Evolutionary conservation across 2,797 vertebrate genomes (phyloP).

Genomic region (Heterohyrax brucei): DNA sequence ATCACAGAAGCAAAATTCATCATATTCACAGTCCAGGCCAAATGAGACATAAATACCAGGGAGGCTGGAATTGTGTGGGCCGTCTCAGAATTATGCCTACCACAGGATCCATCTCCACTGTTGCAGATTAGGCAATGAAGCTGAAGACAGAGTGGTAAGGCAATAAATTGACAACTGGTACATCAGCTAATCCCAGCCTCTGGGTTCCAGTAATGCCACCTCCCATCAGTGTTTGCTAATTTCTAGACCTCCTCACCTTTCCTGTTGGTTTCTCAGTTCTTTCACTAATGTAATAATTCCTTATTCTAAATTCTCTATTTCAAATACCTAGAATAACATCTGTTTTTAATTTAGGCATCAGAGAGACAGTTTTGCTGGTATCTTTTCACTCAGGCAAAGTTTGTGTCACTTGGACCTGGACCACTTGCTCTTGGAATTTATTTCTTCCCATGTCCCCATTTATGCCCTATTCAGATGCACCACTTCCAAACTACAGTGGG

Average conservation of each 20-base stretch:
- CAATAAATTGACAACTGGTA: background rate
- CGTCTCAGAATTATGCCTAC: background rate
- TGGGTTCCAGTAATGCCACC: background rate
- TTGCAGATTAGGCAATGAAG: background rate
- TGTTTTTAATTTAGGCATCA: background rate
- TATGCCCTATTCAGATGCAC: background rate
- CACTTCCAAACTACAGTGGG: background rate
- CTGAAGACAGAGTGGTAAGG: background rate
- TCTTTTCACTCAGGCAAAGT: slow-evolving; percentile 2
- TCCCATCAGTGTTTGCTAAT: background rate
- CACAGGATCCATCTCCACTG: background rate
- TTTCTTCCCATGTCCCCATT: background rate
- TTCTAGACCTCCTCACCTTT: background rate
- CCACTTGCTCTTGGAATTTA: background rate
- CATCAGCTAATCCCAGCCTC: too few relatives aligned
- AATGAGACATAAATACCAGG: background rate
- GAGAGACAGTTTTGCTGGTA: slow-evolving; percentile 10
- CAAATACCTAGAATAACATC: slow-evolving; percentile 15
- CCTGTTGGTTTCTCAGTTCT: background rate
- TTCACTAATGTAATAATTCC: background rate
- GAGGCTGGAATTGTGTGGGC: background rate
- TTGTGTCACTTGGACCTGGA: background rate
- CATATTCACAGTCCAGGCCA: background rate
- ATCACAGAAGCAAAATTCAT: background rate
- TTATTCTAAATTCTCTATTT: background rate